Percentiles rank a stretch among this genome's conserved stretches.
phyloP scores from a whole-genome alignment of 2,888 invertebrate species.

The Bembecia ichneumoniformis region DNA sequence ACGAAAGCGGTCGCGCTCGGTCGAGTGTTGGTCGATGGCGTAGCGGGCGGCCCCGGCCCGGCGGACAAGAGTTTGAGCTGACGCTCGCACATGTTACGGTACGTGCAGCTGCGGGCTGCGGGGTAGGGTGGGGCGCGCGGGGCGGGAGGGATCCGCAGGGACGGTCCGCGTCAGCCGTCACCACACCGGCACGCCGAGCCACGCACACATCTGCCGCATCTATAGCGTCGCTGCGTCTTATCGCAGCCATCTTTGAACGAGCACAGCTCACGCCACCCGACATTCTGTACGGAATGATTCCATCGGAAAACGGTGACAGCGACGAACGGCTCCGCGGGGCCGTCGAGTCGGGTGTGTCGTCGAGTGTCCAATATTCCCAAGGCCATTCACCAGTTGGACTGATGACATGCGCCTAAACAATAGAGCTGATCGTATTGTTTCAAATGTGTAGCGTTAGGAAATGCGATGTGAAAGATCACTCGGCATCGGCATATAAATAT shows the following conservation, averaged over 20 bases:
- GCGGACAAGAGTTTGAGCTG: slow-evolving; percentile 14
- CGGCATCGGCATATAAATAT: no score
- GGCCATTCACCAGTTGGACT: slow-evolving; percentile 54
- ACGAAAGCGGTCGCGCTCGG: slow-evolving; percentile 33
- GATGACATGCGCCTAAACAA: slow-evolving; percentile 44
- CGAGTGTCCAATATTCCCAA: slow-evolving; percentile 39
- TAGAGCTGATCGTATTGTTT: background rate
- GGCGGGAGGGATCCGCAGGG: slow-evolving; percentile 12
- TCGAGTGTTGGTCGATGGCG: slow-evolving; percentile 34
- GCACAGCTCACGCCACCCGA: slow-evolving; percentile 62
- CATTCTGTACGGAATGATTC: slow-evolving; percentile 54
- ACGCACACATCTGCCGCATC: slow-evolving; percentile 57
- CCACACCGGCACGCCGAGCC: slow-evolving; percentile 40
- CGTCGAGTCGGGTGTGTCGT: slow-evolving; percentile 22
- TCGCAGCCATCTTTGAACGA: slow-evolving; percentile 70
- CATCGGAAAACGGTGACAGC: slow-evolving; percentile 34
- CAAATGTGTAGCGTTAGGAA: no score
- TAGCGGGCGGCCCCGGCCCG: slow-evolving; percentile 28
- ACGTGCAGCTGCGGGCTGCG: slow-evolving; percentile 40
- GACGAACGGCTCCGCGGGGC: background rate
- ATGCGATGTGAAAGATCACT: no score
- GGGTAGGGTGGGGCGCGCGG: slow-evolving; percentile 13
- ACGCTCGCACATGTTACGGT: slow-evolving; percentile 63
- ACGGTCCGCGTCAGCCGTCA: slow-evolving; percentile 34
- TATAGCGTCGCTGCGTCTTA: slow-evolving; percentile 64